A percentile compares a stretch with the other conserved stretches of the same genome.
Evolutionary conservation across 2,888 invertebrate species (phyloP).

Genomic region (Ceratothoa steindachneri): DNA sequence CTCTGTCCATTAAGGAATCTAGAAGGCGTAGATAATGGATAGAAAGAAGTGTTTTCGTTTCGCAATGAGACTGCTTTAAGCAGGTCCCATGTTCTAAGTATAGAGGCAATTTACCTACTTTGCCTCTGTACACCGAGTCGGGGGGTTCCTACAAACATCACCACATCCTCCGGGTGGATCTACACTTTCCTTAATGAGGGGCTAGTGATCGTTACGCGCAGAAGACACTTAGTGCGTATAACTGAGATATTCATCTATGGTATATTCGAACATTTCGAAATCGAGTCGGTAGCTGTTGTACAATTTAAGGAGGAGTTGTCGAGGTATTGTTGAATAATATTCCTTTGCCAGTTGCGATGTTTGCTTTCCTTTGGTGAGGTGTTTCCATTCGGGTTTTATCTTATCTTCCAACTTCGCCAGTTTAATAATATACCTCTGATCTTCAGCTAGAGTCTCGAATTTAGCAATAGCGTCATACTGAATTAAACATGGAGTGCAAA

Average conservation of each 20-base stretch:
- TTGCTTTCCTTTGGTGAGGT: slow-evolving; percentile 57
- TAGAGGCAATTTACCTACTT: too few species aligned
- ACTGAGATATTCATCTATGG: slow-evolving; percentile 31
- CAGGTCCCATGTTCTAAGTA: too few species aligned
- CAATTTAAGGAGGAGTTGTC: slow-evolving; percentile 68
- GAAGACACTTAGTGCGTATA: slow-evolving; percentile 25
- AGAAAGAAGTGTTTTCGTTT: too few species aligned
- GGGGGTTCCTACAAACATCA: too few species aligned
- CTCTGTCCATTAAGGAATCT: too few species aligned
- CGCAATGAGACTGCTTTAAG: too few species aligned
- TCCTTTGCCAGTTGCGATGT: slow-evolving; percentile 68
- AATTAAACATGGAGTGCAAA: slow-evolving; percentile 60
- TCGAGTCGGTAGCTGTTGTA: slow-evolving; percentile 80
- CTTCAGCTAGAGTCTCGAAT: slow-evolving; percentile 60
- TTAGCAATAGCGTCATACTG: slow-evolving; percentile 60
- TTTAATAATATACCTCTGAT: slow-evolving; percentile 55
- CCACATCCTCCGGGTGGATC: too few species aligned
- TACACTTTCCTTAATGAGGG: too few species aligned
- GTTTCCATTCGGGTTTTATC: slow-evolving; percentile 53
- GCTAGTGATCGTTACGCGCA: too few species aligned
- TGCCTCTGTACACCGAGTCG: too few species aligned
- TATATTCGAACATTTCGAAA: slow-evolving; percentile 79
- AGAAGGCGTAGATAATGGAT: too few species aligned
- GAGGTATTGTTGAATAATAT: slow-evolving; percentile 71
- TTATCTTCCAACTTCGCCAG: slow-evolving; percentile 49